Conservation (phyloP, 2,797 vertebrate genomes). For the Enteromius argenteus region DNA sequence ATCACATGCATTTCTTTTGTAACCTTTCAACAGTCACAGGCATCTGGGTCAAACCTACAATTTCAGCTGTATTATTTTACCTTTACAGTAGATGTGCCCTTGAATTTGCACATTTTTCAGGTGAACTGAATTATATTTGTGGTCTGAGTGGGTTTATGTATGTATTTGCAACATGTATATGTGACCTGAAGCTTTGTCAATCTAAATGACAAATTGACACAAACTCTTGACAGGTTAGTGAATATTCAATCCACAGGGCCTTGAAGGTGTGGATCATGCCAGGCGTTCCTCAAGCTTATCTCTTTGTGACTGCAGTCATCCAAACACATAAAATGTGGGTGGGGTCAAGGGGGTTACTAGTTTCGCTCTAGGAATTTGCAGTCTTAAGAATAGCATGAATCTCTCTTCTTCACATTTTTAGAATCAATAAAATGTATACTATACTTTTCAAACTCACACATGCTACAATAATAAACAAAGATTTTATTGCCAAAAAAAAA, state of each 20-base stretch:
- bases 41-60: constrained; percentile 3
- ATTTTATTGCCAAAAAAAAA: background rate
- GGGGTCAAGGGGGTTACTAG: background rate
- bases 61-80: background rate
- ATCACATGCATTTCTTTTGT: background rate
- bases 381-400: background rate
- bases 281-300: constrained; percentile 20
- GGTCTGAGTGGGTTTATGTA: background rate
- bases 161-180: background rate
- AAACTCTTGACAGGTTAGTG: background rate
- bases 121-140: background rate
- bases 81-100: background rate
- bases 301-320: background rate
- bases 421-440: background rate
- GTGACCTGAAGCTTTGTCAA: background rate
- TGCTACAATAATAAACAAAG: background rate
- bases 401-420: background rate
- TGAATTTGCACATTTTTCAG: background rate
- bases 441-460: background rate
- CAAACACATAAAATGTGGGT: constrained; percentile 16
- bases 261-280: constrained; percentile 29
- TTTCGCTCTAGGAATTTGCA: background rate
- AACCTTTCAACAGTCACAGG: background rate
- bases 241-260: constrained; percentile 14
- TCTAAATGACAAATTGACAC: constrained; percentile 11